These are phyloP conservation scores for Axis porcinus DNA, from an alignment of 2,113 vertebrate species.

Conservation along the genomic window DNA sequence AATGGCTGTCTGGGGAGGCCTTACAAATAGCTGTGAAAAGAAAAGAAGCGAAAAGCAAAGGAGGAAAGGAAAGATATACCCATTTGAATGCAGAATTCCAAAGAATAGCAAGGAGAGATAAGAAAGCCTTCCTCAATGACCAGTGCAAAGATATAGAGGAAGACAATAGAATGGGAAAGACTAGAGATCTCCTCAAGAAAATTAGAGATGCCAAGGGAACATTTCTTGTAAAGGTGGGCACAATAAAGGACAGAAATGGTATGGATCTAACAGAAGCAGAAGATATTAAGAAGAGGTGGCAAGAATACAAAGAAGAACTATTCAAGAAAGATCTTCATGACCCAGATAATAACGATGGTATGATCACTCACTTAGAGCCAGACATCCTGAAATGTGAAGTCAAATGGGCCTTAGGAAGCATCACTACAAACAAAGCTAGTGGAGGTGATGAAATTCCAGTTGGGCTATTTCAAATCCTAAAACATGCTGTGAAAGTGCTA, in stretches of 20 bases:
- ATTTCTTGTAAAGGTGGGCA: neutral
- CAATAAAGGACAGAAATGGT: neutral
- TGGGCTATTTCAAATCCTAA: neutral
- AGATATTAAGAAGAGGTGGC: neutral
- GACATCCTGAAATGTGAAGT: neutral
- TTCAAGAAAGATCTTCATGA: rapidly evolving
- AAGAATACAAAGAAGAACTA: neutral
- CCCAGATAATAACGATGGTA: neutral
- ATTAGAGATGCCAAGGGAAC: neutral
- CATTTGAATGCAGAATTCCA: neutral
- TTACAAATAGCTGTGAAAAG: too few relatives aligned
- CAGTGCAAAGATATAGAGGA: neutral
- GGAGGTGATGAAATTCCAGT: neutral
- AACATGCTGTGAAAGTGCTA: neutral
- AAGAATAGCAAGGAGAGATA: neutral
- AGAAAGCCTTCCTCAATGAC: neutral
- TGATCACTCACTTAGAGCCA: neutral
- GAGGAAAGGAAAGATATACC: neutral
- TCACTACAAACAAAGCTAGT: neutral
- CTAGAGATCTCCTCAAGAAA: neutral
- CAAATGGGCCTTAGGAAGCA: neutral
- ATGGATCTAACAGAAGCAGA: neutral
- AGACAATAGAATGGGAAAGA: neutral
- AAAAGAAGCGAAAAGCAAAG: too few relatives aligned
- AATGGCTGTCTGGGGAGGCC: too few relatives aligned